phyloP scores from a whole-genome alignment of 2,888 invertebrate species.

The Catotricha subobsoleta region DNA sequence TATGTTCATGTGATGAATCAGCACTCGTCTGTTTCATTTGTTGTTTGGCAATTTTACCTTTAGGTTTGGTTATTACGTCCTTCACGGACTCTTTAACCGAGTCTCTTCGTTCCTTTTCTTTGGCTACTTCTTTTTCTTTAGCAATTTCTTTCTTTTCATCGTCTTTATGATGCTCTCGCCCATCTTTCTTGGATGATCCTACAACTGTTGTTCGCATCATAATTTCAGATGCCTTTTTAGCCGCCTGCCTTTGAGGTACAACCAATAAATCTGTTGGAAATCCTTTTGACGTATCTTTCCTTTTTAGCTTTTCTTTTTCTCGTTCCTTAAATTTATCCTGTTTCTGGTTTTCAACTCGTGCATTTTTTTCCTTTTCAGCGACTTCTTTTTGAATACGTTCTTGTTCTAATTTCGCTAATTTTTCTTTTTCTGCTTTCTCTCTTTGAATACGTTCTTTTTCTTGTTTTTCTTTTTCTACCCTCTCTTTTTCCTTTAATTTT shows the following conservation, averaged over 20 bases:
- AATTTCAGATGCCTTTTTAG: constrained; percentile 79
- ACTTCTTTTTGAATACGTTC: neutral
- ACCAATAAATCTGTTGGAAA: constrained; percentile 59
- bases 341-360: neutral
- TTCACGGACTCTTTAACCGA: constrained; percentile 8
- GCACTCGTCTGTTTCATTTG: neutral
- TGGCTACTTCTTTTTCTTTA: constrained; percentile 12
- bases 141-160: constrained; percentile 11
- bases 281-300: constrained; percentile 27
- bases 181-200: constrained; percentile 7
- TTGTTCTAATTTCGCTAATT: neutral
- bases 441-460: neutral
- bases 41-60: constrained; percentile 5
- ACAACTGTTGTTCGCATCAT: constrained; percentile 52
- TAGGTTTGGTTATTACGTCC: constrained; percentile 6
- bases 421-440: neutral
- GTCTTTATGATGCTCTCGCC: constrained; percentile 4
- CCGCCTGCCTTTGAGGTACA: constrained; percentile 77
- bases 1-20: constrained; percentile 25
- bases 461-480: constrained; percentile 21
- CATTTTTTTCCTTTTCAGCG: constrained; percentile 4
- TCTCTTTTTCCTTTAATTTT: constrained; percentile 36
- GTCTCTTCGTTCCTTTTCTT: constrained; percentile 17
- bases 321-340: constrained; percentile 4
- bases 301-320: constrained; percentile 1